These are phyloP conservation scores for Aspidoscelis tigris DNA, from an alignment of 2,113 vertebrate genomes.

Conservation along the genomic window DNA sequence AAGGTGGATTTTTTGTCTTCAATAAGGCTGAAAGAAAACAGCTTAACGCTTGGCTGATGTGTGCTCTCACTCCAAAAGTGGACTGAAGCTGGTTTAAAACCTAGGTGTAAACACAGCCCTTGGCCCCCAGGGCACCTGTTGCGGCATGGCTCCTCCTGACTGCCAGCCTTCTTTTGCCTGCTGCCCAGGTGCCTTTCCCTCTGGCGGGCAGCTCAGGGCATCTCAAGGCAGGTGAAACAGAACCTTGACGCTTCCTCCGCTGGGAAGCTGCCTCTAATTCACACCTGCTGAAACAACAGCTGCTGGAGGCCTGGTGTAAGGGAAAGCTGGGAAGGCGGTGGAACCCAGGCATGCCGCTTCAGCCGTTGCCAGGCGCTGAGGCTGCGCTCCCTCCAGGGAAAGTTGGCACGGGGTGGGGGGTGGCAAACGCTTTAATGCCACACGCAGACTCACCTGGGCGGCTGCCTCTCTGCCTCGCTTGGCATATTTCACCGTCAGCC, in stretches of 20 bases:
- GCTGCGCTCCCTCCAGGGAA: not conserved
- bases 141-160: not conserved
- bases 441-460: constrained; percentile 6
- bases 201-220: not conserved
- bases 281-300: constrained; percentile 72
- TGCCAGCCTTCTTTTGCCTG: not conserved
- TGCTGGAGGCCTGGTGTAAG: constrained; percentile 46
- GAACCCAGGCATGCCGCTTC: constrained; percentile 62
- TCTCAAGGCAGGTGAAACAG: not conserved
- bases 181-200: too few relatives aligned
- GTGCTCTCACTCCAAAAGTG: too few relatives aligned
- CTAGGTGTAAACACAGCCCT: not conserved
- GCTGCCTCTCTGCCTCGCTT: not conserved
- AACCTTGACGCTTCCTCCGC: constrained; percentile 52
- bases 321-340: constrained; percentile 11
- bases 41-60: too few relatives aligned
- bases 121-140: not conserved
- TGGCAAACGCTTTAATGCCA: not conserved
- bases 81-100: too few relatives aligned
- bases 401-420: not conserved
- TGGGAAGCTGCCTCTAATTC: constrained; percentile 63
- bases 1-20: too few relatives aligned
- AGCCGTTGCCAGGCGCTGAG: constrained; percentile 57
- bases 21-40: too few relatives aligned
- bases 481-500: constrained; percentile 29